Conservation (phyloP, 2,888 invertebrate genomes). For the Emmelina monodactyla region DNA sequence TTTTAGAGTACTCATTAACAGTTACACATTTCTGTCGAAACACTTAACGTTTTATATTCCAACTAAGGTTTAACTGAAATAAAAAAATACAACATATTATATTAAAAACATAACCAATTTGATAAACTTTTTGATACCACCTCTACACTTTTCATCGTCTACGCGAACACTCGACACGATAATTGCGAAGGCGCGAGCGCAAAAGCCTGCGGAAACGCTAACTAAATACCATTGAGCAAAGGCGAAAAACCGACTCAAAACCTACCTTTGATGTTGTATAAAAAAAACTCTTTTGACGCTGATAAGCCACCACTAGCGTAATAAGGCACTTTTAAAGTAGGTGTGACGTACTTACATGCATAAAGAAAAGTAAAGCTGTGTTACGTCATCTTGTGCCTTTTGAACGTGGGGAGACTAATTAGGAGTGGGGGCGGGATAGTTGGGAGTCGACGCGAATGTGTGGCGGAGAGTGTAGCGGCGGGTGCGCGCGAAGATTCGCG, state of each 20-base stretch:
- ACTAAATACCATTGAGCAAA: conserved; percentile 70
- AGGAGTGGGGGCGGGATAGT: too few relatives aligned
- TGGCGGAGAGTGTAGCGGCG: too few relatives aligned
- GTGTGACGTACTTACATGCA: conserved; percentile 38
- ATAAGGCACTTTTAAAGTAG: conserved; percentile 58
- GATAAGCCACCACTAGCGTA: conserved; percentile 58
- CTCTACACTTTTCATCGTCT: conserved; percentile 4
- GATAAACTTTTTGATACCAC: neutral
- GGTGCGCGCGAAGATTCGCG: too few relatives aligned
- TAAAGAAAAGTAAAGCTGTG: conserved; percentile 38
- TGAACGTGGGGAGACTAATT: too few relatives aligned
- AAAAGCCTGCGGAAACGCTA: conserved; percentile 46
- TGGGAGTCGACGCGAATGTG: too few relatives aligned
- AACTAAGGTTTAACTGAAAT: too few relatives aligned
- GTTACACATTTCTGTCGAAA: too few relatives aligned
- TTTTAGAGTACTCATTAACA: too few relatives aligned
- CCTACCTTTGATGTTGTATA: conserved; percentile 58
- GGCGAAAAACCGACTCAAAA: conserved; percentile 64
- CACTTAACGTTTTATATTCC: too few relatives aligned
- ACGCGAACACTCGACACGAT: conserved; percentile 36
- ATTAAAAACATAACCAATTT: too few relatives aligned
- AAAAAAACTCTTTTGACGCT: conserved; percentile 42
- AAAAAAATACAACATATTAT: too few relatives aligned
- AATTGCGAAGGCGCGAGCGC: conserved; percentile 55
- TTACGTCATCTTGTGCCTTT: conserved; percentile 29